phyloP scores from a whole-genome alignment of 2,888 invertebrate genomes.

The Axea sp. region DNA sequence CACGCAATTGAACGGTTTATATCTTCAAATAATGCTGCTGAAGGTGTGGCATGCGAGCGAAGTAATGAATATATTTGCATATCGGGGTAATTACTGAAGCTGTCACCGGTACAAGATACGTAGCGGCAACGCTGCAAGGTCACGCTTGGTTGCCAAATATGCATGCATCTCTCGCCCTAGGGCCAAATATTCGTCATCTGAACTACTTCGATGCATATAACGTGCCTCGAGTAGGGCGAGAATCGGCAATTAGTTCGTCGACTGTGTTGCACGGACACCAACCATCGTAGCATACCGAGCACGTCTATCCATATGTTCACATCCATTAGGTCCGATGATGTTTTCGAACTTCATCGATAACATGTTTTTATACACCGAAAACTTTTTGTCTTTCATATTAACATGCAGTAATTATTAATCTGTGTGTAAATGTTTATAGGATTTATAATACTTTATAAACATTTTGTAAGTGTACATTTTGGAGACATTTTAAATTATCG shows the following conservation, averaged over 20 bases:
- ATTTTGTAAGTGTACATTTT: no score
- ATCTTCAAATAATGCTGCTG: conserved; percentile 41
- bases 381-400: no score
- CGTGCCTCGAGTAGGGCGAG: conserved; percentile 70
- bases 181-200: conserved; percentile 71
- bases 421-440: no score
- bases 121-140: conserved; percentile 68
- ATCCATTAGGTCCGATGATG: no score
- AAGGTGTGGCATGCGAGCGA: conserved; percentile 70
- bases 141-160: conserved; percentile 76
- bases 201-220: conserved; percentile 73
- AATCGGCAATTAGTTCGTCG: conserved; percentile 76
- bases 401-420: no score
- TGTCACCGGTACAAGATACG: conserved; percentile 75
- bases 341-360: no score
- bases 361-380: no score
- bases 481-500: no score
- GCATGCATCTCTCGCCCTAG: conserved; percentile 74
- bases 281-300: conserved; percentile 22
- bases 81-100: conserved; percentile 76
- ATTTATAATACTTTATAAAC: no score
- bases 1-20: no score
- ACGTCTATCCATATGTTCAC: conserved; percentile 46
- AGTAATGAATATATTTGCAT: conserved; percentile 80
- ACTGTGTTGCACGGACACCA: conserved; percentile 64